Evolutionary conservation across 2,888 invertebrate genomes (phyloP).

Genomic region (Lasioglossum pauxillum): DNA sequence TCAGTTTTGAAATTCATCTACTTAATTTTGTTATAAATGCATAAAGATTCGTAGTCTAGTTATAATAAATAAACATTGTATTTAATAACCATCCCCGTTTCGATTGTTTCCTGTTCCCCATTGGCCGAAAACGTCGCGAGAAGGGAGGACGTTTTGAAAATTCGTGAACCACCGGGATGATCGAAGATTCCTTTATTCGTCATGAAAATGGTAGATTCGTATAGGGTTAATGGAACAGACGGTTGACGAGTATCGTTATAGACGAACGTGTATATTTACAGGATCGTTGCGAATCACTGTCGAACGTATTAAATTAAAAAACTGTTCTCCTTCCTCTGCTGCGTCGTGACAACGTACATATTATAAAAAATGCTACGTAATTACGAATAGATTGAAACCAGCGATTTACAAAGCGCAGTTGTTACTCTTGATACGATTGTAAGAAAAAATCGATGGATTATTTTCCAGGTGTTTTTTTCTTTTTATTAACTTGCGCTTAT

Average conservation of each 20-base stretch:
- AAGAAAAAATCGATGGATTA: slow-evolving; percentile 53
- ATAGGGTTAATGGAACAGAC: slow-evolving; percentile 9
- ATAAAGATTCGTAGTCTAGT: not conserved
- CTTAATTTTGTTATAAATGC: too few species aligned
- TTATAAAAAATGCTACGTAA: slow-evolving; percentile 66
- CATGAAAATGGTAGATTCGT: not conserved
- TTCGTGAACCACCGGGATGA: not conserved
- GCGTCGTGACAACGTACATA: slow-evolving; percentile 34
- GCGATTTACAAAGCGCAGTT: slow-evolving; percentile 73
- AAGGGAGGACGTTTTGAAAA: not conserved
- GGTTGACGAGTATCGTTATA: slow-evolving; percentile 2
- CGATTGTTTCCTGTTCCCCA: not conserved
- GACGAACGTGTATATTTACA: slow-evolving; percentile 65
- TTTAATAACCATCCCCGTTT: not conserved
- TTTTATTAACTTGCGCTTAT: not conserved
- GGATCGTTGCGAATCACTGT: slow-evolving; percentile 55
- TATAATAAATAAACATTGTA: too few species aligned
- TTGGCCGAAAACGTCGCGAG: not conserved
- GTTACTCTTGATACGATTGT: slow-evolving; percentile 52
- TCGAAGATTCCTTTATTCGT: not conserved
- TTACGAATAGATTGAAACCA: slow-evolving; percentile 60
- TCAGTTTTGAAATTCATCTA: too few species aligned
- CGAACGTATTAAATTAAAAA: slow-evolving; percentile 66
- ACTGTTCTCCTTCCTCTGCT: slow-evolving; percentile 28
- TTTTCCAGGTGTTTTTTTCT: not conserved